phyloP scores from a whole-genome alignment of 2,888 invertebrate genomes.

The Argyresthia goedartella region DNA sequence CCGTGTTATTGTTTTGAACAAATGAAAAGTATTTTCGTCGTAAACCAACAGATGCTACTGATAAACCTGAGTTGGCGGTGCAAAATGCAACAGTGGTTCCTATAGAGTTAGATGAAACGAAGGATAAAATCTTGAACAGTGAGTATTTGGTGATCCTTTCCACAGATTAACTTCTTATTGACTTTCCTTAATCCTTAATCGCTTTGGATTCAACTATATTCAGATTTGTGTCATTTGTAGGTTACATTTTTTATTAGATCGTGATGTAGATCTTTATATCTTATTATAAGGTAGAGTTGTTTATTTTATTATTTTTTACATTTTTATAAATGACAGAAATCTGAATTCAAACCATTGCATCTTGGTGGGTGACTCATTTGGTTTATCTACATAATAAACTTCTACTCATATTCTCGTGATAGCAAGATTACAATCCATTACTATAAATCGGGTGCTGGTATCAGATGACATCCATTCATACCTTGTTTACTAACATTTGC shows the following conservation, averaged over 20 bases:
- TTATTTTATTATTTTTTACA: not conserved
- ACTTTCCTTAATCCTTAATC: conserved; percentile 23
- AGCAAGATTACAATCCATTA: not conserved
- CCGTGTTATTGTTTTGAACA: not conserved
- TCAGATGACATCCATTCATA: not conserved
- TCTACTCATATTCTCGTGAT: too few species aligned
- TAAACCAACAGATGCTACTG: conserved; percentile 57
- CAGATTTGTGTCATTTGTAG: conserved; percentile 1
- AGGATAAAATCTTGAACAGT: conserved; percentile 58
- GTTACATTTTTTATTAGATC: not conserved
- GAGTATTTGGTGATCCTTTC: conserved; percentile 47
- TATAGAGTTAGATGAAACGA: conserved; percentile 48
- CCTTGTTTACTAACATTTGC: not conserved
- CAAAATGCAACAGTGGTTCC: conserved; percentile 49
- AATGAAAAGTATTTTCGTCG: conserved; percentile 28
- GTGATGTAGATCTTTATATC: not conserved
- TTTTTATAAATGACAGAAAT: not conserved
- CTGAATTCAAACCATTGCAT: too few species aligned
- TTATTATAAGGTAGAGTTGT: too few species aligned
- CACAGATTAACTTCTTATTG: conserved; percentile 32
- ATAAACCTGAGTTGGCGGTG: conserved; percentile 60
- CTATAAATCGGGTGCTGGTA: not conserved
- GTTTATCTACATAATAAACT: too few species aligned
- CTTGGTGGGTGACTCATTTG: too few species aligned
- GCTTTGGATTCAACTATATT: conserved; percentile 1